Percentiles rank a stretch among this genome's conserved stretches.
These are phyloP conservation scores for Brachyhypopomus occidentalis DNA, from an alignment of 2,113 vertebrate genomes.

Conservation along the genomic window DNA sequence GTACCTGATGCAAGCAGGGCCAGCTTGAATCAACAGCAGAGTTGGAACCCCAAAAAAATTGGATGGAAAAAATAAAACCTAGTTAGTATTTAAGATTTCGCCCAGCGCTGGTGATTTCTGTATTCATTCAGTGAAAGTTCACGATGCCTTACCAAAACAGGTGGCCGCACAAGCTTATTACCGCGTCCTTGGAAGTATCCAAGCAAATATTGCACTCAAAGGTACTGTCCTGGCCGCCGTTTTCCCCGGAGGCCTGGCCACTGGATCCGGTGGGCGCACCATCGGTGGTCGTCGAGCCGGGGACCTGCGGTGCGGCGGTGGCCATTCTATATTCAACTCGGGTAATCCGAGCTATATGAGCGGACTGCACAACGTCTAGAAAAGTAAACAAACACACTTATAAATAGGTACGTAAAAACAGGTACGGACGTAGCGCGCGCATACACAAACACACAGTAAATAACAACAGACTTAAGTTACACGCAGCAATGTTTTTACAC, in stretches of 20 bases:
- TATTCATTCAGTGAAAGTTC: not conserved
- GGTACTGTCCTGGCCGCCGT: conserved; percentile 87
- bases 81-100: conserved; percentile 24
- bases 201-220: conserved; percentile 98
- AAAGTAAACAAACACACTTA: conserved; percentile 7
- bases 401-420: not conserved
- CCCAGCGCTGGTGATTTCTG: too few relatives aligned
- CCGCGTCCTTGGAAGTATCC: conserved; percentile 97
- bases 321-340: conserved; percentile 76
- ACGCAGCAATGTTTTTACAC: not conserved
- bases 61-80: conserved; percentile 49
- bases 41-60: not conserved
- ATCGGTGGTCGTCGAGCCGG: conserved; percentile 79
- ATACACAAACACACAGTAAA: too few relatives aligned
- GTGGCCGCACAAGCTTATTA: conserved; percentile 97
- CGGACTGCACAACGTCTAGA: not conserved
- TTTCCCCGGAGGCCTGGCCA: conserved; percentile 79
- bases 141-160: conserved; percentile 87
- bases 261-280: conserved; percentile 61
- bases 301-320: conserved; percentile 76
- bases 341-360: not conserved
- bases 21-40: conserved; percentile 74
- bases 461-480: not conserved
- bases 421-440: not conserved
- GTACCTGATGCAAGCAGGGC: conserved; percentile 98